These are phyloP conservation scores for Centropus bengalensis DNA, from an alignment of 2,113 vertebrate species.

Conservation along the genomic window DNA sequence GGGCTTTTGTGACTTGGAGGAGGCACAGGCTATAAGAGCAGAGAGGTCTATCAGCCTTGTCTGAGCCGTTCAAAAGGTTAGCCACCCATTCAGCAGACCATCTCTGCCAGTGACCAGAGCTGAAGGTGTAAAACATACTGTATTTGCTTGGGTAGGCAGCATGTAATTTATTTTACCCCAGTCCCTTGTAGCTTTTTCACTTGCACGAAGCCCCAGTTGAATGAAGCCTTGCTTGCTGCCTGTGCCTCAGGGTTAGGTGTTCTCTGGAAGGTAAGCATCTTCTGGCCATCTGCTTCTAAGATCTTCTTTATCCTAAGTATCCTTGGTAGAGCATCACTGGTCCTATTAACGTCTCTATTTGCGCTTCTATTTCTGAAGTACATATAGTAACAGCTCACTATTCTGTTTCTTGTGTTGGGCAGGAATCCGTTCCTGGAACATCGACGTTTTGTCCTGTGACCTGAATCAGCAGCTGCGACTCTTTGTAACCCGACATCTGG, in stretches of 20 bases:
- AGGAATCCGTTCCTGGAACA: constrained; percentile 91
- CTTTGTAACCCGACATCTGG: constrained; percentile 89
- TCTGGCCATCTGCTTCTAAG: background rate
- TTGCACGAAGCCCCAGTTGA: background rate
- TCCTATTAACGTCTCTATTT: background rate
- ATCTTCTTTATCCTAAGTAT: background rate
- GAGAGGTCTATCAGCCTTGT: too few relatives aligned
- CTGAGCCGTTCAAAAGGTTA: background rate
- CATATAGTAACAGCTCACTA: background rate
- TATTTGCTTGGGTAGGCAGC: background rate
- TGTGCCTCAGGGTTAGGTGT: background rate
- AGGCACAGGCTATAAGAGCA: background rate
- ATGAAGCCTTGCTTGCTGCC: background rate
- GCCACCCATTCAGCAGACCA: background rate
- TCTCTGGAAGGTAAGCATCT: background rate
- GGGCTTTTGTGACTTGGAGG: background rate
- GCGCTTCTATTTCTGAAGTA: background rate
- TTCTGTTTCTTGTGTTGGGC: background rate
- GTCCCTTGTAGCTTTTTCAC: background rate
- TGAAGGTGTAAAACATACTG: background rate
- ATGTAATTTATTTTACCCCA: background rate
- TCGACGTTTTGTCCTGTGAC: constrained; percentile 82
- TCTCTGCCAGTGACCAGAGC: background rate
- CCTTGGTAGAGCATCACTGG: background rate
- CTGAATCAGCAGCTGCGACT: constrained; percentile 89